Percentiles rank a stretch among this genome's conserved stretches.
Evolutionary conservation across 2,113 vertebrate genomes (phyloP).

Genomic region (Hymenochirus boettgeri): DNA sequence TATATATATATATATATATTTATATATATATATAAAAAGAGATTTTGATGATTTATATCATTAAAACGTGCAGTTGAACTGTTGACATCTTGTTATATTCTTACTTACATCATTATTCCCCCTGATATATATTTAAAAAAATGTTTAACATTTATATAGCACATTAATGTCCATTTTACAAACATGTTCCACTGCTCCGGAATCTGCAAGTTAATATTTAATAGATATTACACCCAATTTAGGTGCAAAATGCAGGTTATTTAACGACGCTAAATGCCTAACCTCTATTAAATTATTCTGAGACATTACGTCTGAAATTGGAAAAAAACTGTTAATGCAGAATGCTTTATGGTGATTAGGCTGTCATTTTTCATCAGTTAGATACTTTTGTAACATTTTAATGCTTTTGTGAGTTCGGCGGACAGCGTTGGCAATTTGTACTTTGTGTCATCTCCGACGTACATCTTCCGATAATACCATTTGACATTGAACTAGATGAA

Average conservation of each 20-base stretch:
- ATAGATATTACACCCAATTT: slow-evolving; percentile 47
- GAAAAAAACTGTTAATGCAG: slow-evolving; percentile 48
- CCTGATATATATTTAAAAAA: too few species aligned
- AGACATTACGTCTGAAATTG: slow-evolving; percentile 48
- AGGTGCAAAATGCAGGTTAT: slow-evolving; percentile 45
- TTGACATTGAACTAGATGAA: slow-evolving; percentile 48
- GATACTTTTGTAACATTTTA: slow-evolving; percentile 49
- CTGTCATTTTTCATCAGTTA: slow-evolving; percentile 53
- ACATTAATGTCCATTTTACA: slow-evolving; percentile 23
- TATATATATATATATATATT: neutral
- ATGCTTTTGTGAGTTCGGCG: slow-evolving; percentile 44
- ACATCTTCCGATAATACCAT: slow-evolving; percentile 40
- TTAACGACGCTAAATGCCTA: slow-evolving; percentile 53
- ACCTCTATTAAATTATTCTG: slow-evolving; percentile 53
- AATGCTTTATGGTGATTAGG: slow-evolving; percentile 58
- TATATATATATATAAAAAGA: too few species aligned
- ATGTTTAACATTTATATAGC: slow-evolving; percentile 17
- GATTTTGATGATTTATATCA: neutral
- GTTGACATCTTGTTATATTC: neutral
- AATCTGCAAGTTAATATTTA: slow-evolving; percentile 45
- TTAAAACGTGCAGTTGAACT: neutral
- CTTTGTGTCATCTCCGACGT: slow-evolving; percentile 45
- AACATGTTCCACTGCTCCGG: slow-evolving; percentile 17
- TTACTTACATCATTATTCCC: slow-evolving; percentile 3
- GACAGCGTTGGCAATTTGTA: slow-evolving; percentile 30